These are phyloP conservation scores for Lycia hirtaria DNA, from an alignment of 2,888 invertebrate species.

Conservation along the genomic window DNA sequence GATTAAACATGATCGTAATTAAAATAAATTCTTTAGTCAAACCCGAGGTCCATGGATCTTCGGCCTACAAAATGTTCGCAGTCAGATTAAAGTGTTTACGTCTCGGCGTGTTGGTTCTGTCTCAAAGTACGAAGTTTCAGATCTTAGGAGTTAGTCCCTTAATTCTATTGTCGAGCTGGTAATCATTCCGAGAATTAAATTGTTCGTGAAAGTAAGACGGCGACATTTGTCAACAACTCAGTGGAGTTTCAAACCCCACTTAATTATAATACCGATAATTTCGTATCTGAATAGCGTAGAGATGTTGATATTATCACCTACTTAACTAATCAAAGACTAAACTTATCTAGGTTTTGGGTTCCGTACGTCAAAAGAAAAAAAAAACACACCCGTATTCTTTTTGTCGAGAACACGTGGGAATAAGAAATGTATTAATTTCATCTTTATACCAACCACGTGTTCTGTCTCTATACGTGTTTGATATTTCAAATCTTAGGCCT, in stretches of 20 bases:
- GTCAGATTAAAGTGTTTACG: slow-evolving; percentile 24
- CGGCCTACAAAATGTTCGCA: slow-evolving; percentile 1
- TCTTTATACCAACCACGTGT: too few relatives aligned
- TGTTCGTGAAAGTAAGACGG: slow-evolving; percentile 11
- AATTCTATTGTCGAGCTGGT: slow-evolving; percentile 23
- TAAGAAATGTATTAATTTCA: too few relatives aligned
- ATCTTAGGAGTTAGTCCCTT: slow-evolving; percentile 14
- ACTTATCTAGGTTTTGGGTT: too few relatives aligned
- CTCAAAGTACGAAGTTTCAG: slow-evolving; percentile 14
- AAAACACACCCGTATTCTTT: too few relatives aligned
- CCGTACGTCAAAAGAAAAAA: too few relatives aligned
- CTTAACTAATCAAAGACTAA: too few relatives aligned
- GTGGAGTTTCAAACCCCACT: background rate
- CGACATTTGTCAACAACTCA: slow-evolving; percentile 11
- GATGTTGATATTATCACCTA: background rate
- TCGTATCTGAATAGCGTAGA: background rate
- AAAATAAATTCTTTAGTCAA: slow-evolving; percentile 1
- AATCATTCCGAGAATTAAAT: slow-evolving; percentile 23
- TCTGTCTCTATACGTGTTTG: too few relatives aligned
- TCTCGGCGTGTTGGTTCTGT: slow-evolving; percentile 6
- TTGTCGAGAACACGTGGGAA: too few relatives aligned
- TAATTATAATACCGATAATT: slow-evolving; percentile 1
- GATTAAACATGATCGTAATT: slow-evolving; percentile 9
- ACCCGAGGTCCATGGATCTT: background rate
- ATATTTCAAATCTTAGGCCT: too few relatives aligned